A percentile compares a stretch with the other conserved stretches of the same genome.
These are phyloP conservation scores for Epinephelus awoara DNA, from an alignment of 2,797 vertebrate genomes.

Conservation along the genomic window DNA sequence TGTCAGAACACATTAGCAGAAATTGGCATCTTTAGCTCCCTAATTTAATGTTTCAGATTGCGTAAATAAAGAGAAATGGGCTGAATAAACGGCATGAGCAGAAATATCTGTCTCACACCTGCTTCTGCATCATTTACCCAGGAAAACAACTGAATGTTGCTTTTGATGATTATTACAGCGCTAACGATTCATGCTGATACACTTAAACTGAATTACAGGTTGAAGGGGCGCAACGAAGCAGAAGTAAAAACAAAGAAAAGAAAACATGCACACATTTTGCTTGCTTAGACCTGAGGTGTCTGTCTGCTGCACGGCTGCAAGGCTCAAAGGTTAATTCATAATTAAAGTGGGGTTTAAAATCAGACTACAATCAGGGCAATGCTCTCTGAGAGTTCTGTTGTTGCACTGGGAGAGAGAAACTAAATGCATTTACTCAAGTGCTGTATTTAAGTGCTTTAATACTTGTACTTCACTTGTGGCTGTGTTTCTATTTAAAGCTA, in stretches of 20 bases:
- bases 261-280: slow-evolving; percentile 1
- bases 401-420: not conserved
- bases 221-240: slow-evolving; percentile 18
- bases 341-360: slow-evolving; percentile 12
- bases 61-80: not conserved
- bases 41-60: not conserved
- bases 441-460: not conserved
- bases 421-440: not conserved
- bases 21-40: not conserved
- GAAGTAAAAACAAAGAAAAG: slow-evolving; percentile 17
- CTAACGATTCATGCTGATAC: slow-evolving; percentile 14
- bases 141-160: not conserved
- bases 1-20: not conserved
- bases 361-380: slow-evolving; percentile 21
- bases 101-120: not conserved
- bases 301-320: not conserved
- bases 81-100: slow-evolving; percentile 2
- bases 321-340: slow-evolving; percentile 6
- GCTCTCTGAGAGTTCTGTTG: too few species aligned
- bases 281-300: slow-evolving; percentile 7
- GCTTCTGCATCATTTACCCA: slow-evolving; percentile 3
- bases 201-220: slow-evolving; percentile 9
- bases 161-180: slow-evolving; percentile 4
- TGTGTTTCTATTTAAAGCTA: not conserved
- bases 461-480: not conserved